Evolutionary conservation across 2,797 vertebrate species (phyloP), one percentile per base, ranked within the genome.

Genomic region (Chaunax sp.): DNA sequence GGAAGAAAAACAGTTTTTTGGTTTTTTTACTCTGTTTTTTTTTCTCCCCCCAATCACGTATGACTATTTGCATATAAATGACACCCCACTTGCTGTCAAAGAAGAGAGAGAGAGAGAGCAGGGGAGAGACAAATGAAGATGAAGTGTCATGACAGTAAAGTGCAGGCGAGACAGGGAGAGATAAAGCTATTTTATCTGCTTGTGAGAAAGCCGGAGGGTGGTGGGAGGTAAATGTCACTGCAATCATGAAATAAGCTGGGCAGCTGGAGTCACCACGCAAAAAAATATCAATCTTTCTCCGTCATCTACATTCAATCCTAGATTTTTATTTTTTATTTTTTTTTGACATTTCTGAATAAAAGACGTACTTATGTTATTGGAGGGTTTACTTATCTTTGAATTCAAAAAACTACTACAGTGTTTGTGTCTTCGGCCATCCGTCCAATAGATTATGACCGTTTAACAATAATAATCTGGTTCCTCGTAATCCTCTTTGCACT

Each of bases 41-140:
- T 19, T 44, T 20, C 46, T n/a, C 41, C n/a, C 54, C 53, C 15
- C 63, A 73, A 78, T 78, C 81, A 75, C 71, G 82, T 60, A 60
- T 62, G 64, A 81, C 45, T 82, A 92, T 92, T 91, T 92, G 90
- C 90, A 92, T 92, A 86, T 90, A 93, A 92, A 92, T 90, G 84
- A 89, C 74, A 78, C 77, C 30, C 75, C 47, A 41, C 61, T 78
- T 69, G 73, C 71, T 78, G 75, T 86, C 72, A 69, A 51, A 53
- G 64, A 69, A 35, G 33, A 35, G 33, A 35, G 38, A 59, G 63
- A 65, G 75, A 69, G 58, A 49, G 69, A 58, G 64, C 43, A 40
- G 41, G 64, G 23, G 35, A 53, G 28, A 69, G 70, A 78, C 67
- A 86, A 80, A 89, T 89, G 78, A 88, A 90, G 88, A 91, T 84